Evolutionary conservation across 2,888 invertebrate genomes (phyloP), one percentile per base, ranked within the genome.

Genomic region (Leucophenga maculata): DNA sequence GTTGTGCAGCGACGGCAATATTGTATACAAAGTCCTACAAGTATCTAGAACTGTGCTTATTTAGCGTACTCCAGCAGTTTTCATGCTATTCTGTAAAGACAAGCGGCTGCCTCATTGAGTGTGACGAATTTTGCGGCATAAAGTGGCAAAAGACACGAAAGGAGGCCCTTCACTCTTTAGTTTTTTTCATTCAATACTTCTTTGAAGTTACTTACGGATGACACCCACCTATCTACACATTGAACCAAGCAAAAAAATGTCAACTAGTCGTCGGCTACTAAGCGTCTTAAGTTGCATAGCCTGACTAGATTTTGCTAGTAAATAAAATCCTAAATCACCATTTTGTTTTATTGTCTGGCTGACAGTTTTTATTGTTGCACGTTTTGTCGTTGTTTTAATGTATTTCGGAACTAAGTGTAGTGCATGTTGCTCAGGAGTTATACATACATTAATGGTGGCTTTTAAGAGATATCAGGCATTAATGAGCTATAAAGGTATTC

Each of bases 321-420:
- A 80, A 80, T 82, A 83, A 83, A 79, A 75, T 78, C 78, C 83
- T 82, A 82, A 80, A 80, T 80, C 80, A 84, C 76, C 79, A 80
- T 77, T 80, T 80, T 80, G 80, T 80, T 80, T 80, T 80, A 80
- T 82, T 80, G 79, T 79, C 74, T 68, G 70, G 50, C 65, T 74
- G 82, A 79, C 81, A 77, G 84, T 79, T 80, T 80, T 80, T 80
- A 80, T 80, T 79, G 81, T n/a, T 79, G 82, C 84, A 77, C 80
- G 80, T 80, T 80, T 80, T 83, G 84, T 77, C 78, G 75, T 69
- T 69, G 64, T 44, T 71, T 78, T 60, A 60, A 60, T 60, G 60
- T 60, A 39, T 60, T 39, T 39, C 39, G 8, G 60, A 32, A n/a
- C n/a, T n/a, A n/a, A n/a, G n/a, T n/a, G n/a, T n/a, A n/a, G n/a